phyloP scores from a whole-genome alignment of 2,113 vertebrate genomes.

The Seriola quinqueradiata region DNA sequence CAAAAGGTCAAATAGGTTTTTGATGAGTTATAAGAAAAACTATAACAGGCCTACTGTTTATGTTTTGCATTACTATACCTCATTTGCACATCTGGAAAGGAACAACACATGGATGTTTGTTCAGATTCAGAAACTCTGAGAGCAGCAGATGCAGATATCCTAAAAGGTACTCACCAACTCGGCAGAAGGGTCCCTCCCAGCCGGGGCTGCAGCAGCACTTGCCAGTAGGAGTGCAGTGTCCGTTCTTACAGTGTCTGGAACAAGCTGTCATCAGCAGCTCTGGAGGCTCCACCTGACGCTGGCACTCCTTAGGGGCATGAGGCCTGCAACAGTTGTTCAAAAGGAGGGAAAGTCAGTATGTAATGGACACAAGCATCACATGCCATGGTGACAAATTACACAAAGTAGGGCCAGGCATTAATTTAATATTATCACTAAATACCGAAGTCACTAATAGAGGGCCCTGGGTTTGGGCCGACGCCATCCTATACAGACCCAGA shows the following conservation, averaged over 20 bases:
- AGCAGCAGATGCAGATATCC: slow-evolving; percentile 1
- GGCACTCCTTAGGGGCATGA: slow-evolving; percentile 94
- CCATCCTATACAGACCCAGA: too few relatives aligned
- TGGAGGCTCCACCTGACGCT: slow-evolving; percentile 87
- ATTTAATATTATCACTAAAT: background rate
- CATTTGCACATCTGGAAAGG: slow-evolving; percentile 10
- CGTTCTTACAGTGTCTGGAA: slow-evolving; percentile 94
- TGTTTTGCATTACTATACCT: background rate
- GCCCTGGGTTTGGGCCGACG: too few relatives aligned
- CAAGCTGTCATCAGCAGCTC: slow-evolving; percentile 93
- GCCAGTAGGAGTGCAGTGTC: slow-evolving; percentile 94
- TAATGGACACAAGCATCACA: slow-evolving; percentile 7
- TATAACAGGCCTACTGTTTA: background rate
- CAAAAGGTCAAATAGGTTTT: background rate
- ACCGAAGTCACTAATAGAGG: too few relatives aligned
- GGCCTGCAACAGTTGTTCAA: slow-evolving; percentile 84
- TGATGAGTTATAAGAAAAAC: background rate
- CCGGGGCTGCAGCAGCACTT: slow-evolving; percentile 95
- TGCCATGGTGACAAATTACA: slow-evolving; percentile 10
- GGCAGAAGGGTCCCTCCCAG: slow-evolving; percentile 97
- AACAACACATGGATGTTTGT: slow-evolving; percentile 8
- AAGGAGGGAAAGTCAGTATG: slow-evolving; percentile 42
- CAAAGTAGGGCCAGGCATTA: background rate
- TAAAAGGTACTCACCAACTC: slow-evolving; percentile 87
- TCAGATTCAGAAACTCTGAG: background rate